A percentile compares a stretch with the other conserved stretches of the same genome.
These are phyloP conservation scores for Channa argus DNA, from an alignment of 2,113 vertebrate species.

Conservation along the genomic window DNA sequence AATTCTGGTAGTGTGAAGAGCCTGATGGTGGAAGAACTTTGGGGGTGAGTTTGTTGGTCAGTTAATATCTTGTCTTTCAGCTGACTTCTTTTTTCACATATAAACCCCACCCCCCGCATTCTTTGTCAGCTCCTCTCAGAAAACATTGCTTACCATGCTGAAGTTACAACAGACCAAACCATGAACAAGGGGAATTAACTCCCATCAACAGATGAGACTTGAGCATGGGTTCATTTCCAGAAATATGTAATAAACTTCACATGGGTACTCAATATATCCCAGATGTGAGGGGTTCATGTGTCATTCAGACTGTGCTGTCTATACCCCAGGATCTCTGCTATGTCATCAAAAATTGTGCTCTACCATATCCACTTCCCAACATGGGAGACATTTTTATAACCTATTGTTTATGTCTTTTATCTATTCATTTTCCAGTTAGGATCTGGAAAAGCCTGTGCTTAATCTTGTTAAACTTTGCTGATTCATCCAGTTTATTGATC, in stretches of 20 bases:
- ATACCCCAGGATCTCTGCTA: conserved; percentile 59
- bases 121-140: conserved; percentile 32
- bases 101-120: background rate
- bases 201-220: conserved; percentile 77
- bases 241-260: conserved; percentile 80
- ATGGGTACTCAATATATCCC: conserved; percentile 76
- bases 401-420: conserved; percentile 44
- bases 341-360: conserved; percentile 70
- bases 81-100: background rate
- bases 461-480: conserved; percentile 20
- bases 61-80: background rate
- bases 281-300: conserved; percentile 77
- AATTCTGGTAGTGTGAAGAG: conserved; percentile 56
- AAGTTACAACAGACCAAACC: conserved; percentile 67
- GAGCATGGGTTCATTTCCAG: conserved; percentile 63
- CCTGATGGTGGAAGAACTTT: conserved; percentile 22
- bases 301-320: conserved; percentile 64
- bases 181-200: conserved; percentile 69
- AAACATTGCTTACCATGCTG: conserved; percentile 53
- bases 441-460: conserved; percentile 14
- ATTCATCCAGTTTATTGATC: conserved; percentile 53
- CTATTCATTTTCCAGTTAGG: conserved; percentile 47
- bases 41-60: background rate
- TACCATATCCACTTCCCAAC: conserved; percentile 46
- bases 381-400: conserved; percentile 45